Base-by-base conservation (phyloP, 2,888 invertebrate species). In the Lacanobia wlatinum region DNA sequence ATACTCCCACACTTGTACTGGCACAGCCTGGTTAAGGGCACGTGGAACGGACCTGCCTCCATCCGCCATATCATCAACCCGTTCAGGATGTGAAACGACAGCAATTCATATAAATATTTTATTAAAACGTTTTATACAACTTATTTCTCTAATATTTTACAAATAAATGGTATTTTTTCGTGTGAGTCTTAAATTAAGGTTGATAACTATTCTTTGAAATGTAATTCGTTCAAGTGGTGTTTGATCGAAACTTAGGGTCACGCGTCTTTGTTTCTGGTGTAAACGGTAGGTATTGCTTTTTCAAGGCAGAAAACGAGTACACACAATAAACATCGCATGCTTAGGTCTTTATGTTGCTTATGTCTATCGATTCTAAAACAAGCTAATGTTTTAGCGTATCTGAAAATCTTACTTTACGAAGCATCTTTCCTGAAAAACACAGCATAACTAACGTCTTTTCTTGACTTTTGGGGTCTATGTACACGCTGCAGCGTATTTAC, bases 1-100 rank as follows among this genome's bases (percentile, higher is more conserved):
- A 77, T 98, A 0, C 97, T 99, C 96, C 99, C 99, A 0, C 88
- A 96, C 12, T 89, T 99, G 0, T 99, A 99, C 90, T 99, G 99
- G 99, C 96, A 97, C 70, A 92, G 97, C 40, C 97, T 99, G 97
- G 90, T 99, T 16, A 98, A 97, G 73, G 98, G 98, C 0, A 94
- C 97, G 78, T 98, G 98, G 98, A 97, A 97, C 89, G 98, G 98
- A 10, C 98, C 98, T 0, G 95, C 91, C 28, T 84, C 88, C 0
- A 87, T 97, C 55, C 95, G 98, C 63, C 97, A 96, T 89, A 79
- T 97, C 0, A 88, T 96, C 28, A 94, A 94, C 53, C 93, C 92
- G 0, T 87, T 91, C 46, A 85, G 76, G 58, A 82, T 52, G 76
- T 83, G 38, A 76, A 78, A 78, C 55, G 1, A 72, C 18, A 53